Evolutionary conservation across 2,888 invertebrate genomes (phyloP), one percentile per base, ranked within the genome.

Genomic region (Thereva nobilitata): DNA sequence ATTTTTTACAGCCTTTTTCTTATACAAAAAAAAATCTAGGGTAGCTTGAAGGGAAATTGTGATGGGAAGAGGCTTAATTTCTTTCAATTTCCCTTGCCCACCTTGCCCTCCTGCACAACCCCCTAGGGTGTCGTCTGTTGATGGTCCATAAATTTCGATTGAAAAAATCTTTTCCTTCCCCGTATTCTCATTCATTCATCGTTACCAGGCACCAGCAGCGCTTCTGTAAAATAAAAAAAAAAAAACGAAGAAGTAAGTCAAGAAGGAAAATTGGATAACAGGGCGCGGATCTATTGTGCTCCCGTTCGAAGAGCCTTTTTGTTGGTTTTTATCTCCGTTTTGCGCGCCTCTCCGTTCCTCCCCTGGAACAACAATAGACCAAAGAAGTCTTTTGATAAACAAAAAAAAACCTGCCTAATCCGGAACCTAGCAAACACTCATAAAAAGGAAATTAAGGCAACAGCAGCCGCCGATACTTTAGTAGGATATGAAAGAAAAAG

Each of bases 51-150:
- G 42, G 59, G 59, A 59, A 59, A 59, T 59, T 59, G 59, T 38
- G 59, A 59, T 47, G 59, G 59, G 59, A 59, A 49, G 37, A 59
- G 49, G 49, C 59, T 59, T 59, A 59, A 59, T 59, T 59, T 49
- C 37, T 40, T 59, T 38, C 47, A 59, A 59, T 59, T 59, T 59
- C 59, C 49, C 38, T 49, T 47, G 45, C 6, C 10, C 38, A 56
- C 23, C 23, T 23, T 23, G 23, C 23, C 23, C 23, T 23, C 23
- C 23, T 23, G 23, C 23, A 23, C 23, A 2, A 23, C 23, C 23
- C 23, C 23, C 23, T 23, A 2, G 23, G 23, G 23, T 23, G 23
- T 23, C 23, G 23, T 23, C 23, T 23, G 23, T 23, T 23, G 23
- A 23, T 23, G 23, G 23, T 23, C 23, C 23, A 23, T 45, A 49